phyloP scores from a whole-genome alignment of 1,140 invertebrate genomes.

The Zaprionus davidi region DNA sequence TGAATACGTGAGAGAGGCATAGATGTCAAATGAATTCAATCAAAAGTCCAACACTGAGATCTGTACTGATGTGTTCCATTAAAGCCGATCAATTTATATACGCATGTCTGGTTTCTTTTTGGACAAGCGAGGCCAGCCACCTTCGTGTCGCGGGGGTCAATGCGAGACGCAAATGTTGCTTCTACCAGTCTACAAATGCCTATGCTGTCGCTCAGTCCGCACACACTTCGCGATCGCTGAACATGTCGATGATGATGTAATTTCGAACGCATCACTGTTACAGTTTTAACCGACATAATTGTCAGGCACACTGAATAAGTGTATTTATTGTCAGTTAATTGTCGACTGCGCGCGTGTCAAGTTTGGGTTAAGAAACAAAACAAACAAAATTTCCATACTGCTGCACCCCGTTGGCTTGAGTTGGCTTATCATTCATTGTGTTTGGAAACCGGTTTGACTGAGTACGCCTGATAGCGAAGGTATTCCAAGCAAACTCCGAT shows the following conservation, averaged over 20 bases:
- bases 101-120: constrained; percentile 50
- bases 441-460: constrained; percentile 29
- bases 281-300: constrained; percentile 43
- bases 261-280: constrained; percentile 36
- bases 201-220: constrained; percentile 15
- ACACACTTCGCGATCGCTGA: constrained; percentile 1
- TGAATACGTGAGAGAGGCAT: constrained; percentile 46
- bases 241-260: constrained; percentile 41
- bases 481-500: constrained; percentile 6
- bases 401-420: constrained; percentile 7
- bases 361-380: constrained; percentile 29
- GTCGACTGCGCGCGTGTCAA: constrained; percentile 30
- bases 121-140: constrained; percentile 42
- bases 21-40: constrained; percentile 54
- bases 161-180: not conserved
- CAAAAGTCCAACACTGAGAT: constrained; percentile 33
- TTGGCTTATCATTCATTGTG: constrained; percentile 14
- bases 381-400: constrained; percentile 34
- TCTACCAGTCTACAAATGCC: constrained; percentile 17
- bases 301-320: constrained; percentile 21
- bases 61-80: constrained; percentile 26
- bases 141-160: constrained; percentile 33
- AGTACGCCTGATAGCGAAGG: constrained; percentile 7
- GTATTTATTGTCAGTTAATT: constrained; percentile 44
- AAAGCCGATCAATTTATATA: constrained; percentile 56